phyloP scores from a whole-genome alignment of 2,797 vertebrate genomes.

The Acanthopagrus latus region DNA sequence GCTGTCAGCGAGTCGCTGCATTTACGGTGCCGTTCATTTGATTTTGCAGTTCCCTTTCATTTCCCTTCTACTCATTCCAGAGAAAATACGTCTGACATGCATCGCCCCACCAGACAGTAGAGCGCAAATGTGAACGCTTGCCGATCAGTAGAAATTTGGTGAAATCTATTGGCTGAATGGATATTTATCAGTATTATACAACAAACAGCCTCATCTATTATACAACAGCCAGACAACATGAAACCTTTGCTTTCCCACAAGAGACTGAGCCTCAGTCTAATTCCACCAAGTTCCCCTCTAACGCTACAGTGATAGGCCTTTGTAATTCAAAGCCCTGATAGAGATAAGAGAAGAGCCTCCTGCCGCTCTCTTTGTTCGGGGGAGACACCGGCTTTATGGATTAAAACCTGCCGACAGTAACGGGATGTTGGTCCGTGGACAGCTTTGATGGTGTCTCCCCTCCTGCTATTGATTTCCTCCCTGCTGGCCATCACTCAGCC shows the following conservation, averaged over 20 bases:
- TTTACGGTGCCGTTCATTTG: not conserved
- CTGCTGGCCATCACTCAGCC: slow-evolving; percentile 80
- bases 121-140: not conserved
- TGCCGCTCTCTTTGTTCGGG: slow-evolving; percentile 64
- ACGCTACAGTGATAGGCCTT: slow-evolving; percentile 42
- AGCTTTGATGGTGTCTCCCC: slow-evolving; percentile 82
- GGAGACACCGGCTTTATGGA: slow-evolving; percentile 75
- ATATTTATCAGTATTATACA: not conserved
- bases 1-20: slow-evolving; percentile 1
- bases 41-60: not conserved
- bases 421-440: slow-evolving; percentile 74
- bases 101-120: not conserved
- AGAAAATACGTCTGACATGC: not conserved
- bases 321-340: slow-evolving; percentile 68
- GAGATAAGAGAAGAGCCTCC: slow-evolving; percentile 63
- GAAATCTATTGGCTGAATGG: not conserved
- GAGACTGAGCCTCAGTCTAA: slow-evolving; percentile 27
- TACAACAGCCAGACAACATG: slow-evolving; percentile 27
- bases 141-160: not conserved
- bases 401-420: slow-evolving; percentile 76
- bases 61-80: not conserved
- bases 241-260: slow-evolving; percentile 20
- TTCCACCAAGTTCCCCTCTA: slow-evolving; percentile 25
- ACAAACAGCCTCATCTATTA: slow-evolving; percentile 29
- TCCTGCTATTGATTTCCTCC: slow-evolving; percentile 81